Conservation (phyloP, 2,797 vertebrate species). For the Pachyuromys duprasi region DNA sequence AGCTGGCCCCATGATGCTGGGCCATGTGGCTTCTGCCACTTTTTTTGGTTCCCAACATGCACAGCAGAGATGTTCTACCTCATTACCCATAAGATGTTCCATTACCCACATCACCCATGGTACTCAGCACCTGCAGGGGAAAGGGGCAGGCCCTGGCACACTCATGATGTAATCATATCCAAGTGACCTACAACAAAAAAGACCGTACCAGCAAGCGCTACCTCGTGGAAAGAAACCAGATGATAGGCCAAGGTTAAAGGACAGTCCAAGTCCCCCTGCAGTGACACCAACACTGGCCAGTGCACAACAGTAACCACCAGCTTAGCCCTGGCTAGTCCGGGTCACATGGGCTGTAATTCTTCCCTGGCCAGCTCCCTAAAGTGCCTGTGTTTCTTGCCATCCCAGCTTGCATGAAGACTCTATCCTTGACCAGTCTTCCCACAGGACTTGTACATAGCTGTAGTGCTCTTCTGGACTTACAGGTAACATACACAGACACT, state of each 20-base stretch:
- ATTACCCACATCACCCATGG: no score
- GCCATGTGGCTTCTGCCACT: neutral
- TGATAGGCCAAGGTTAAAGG: neutral
- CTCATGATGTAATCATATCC: neutral
- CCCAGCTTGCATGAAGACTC: neutral
- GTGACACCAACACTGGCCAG: fast-evolving
- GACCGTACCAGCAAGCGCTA: no score
- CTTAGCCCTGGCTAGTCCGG: neutral
- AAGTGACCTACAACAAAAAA: neutral
- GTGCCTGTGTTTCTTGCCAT: no score
- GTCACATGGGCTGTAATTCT: neutral
- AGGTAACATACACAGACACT: neutral
- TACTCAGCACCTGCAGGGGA: neutral
- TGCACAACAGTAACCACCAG: neutral
- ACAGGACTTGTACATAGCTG: no score
- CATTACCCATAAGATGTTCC: neutral
- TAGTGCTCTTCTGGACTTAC: neutral
- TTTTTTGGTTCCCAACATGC: neutral
- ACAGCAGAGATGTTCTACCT: neutral
- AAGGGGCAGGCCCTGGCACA: neutral
- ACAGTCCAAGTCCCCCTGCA: neutral
- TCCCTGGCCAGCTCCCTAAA: neutral
- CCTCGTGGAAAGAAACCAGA: neutral
- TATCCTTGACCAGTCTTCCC: neutral
- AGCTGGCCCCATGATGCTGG: fast-evolving